These are phyloP conservation scores for Thera britannica DNA, from an alignment of 2,888 invertebrate species.

Conservation along the genomic window DNA sequence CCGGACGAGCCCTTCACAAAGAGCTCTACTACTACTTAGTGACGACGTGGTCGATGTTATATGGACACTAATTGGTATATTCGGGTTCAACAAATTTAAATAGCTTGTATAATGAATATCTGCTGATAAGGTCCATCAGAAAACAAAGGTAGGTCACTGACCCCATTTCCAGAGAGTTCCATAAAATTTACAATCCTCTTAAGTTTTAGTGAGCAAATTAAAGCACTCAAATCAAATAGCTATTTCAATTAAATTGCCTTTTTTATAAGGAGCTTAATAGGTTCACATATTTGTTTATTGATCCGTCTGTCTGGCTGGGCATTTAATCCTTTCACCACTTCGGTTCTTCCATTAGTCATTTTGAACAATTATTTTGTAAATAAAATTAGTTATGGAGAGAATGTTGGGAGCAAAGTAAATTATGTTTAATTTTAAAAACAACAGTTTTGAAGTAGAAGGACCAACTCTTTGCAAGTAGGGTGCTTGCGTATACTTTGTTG, in stretches of 20 bases:
- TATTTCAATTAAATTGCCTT: conserved; percentile 20
- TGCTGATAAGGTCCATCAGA: conserved; percentile 4
- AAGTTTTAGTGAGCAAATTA: conserved; percentile 24
- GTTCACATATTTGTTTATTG: conserved; percentile 28
- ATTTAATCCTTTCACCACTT: not conserved
- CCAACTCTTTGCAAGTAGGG: no score
- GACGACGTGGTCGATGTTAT: no score
- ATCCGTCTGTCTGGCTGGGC: conserved; percentile 6
- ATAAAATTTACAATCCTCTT: conserved; percentile 24
- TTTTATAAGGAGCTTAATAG: conserved; percentile 20
- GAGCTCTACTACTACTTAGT: no score
- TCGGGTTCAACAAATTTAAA: no score
- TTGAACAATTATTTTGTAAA: no score
- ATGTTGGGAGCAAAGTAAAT: no score
- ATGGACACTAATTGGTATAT: no score
- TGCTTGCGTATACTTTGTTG: no score
- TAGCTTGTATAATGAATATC: not conserved
- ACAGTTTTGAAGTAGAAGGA: no score
- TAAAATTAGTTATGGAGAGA: no score
- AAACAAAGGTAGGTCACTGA: conserved; percentile 16
- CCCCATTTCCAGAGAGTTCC: conserved; percentile 9
- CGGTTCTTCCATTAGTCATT: not conserved
- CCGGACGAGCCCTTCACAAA: no score
- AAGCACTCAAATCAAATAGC: conserved; percentile 24
- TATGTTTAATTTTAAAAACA: no score